Evolutionary conservation across 2,888 invertebrate genomes (phyloP).

Genomic region (Plagodis dolabraria): DNA sequence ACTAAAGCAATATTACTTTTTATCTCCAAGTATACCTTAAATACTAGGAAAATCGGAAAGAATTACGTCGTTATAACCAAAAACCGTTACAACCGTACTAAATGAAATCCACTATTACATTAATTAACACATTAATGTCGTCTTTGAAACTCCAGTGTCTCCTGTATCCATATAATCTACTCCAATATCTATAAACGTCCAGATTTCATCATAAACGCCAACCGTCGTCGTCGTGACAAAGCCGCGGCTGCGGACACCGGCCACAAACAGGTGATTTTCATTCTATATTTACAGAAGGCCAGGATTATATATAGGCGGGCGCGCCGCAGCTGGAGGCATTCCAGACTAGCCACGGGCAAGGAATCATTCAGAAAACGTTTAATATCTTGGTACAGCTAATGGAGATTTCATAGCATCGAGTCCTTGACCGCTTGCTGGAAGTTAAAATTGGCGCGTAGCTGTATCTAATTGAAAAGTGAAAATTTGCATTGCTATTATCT

Average conservation of each 20-base stretch:
- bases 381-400: not conserved
- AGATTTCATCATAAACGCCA: constrained; percentile 18
- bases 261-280: constrained; percentile 37
- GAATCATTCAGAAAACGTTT: constrained; percentile 18
- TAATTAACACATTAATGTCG: too few relatives aligned
- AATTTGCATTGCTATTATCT: too few relatives aligned
- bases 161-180: not conserved
- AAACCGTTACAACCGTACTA: too few relatives aligned
- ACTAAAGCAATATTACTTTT: too few relatives aligned
- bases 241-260: constrained; percentile 11
- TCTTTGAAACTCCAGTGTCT: not conserved
- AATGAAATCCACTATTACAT: too few relatives aligned
- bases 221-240: constrained; percentile 30
- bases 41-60: too few relatives aligned
- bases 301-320: constrained; percentile 28
- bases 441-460: too few relatives aligned
- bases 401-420: too few relatives aligned
- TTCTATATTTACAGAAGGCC: constrained; percentile 40
- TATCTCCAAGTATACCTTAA: too few relatives aligned
- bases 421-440: too few relatives aligned
- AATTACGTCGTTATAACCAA: too few relatives aligned
- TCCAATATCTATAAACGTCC: constrained; percentile 8
- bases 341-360: constrained; percentile 17
- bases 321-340: constrained; percentile 29
- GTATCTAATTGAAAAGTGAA: too few relatives aligned